Conservation (phyloP, 2,113 vertebrate genomes). For the Aepyceros melampus region DNA sequence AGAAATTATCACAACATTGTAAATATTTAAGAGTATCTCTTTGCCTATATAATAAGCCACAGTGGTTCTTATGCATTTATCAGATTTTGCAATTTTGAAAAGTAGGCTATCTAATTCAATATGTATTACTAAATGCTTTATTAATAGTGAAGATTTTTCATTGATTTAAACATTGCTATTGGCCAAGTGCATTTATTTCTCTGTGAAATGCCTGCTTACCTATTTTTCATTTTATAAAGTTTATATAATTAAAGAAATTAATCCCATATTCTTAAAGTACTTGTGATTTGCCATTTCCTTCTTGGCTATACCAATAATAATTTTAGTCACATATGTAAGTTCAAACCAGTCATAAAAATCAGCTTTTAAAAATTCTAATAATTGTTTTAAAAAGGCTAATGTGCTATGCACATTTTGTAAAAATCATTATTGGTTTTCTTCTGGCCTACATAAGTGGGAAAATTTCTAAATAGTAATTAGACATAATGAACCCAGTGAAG, state of each 20-base stretch:
- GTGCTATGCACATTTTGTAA: background rate
- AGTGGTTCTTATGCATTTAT: background rate
- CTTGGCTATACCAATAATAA: background rate
- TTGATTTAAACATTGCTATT: background rate
- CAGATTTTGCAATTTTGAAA: background rate
- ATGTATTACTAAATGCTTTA: background rate
- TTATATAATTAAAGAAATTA: background rate
- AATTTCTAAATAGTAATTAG: background rate
- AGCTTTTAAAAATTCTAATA: background rate
- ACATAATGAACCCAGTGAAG: background rate
- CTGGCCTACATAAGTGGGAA: background rate
- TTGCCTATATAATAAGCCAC: background rate
- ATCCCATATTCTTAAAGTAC: background rate
- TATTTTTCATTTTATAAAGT: background rate
- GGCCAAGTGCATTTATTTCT: background rate
- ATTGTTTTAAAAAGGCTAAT: background rate
- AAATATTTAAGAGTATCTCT: background rate
- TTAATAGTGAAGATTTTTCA: background rate
- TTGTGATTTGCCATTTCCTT: background rate
- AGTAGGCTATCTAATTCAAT: background rate
- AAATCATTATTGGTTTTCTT: background rate
- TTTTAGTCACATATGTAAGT: background rate
- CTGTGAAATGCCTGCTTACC: background rate
- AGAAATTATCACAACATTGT: background rate
- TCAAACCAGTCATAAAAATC: background rate